Base-by-base conservation (phyloP, 1,140 invertebrate species). In the Aricia agestis region DNA sequence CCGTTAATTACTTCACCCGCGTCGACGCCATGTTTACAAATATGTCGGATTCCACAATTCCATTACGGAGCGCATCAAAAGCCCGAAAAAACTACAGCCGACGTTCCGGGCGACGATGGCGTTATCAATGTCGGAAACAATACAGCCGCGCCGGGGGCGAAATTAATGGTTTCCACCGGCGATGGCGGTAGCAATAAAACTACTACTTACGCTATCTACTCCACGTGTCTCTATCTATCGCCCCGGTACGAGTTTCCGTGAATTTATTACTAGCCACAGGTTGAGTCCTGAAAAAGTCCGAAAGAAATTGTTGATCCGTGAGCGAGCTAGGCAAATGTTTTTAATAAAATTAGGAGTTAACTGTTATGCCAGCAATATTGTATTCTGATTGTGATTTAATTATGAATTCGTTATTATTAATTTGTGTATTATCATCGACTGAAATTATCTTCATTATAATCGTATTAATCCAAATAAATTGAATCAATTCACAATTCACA, bases 121-220 rank as follows among this genome's bases (percentile, higher is more conserved):
- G 86, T 84, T 87, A 89, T 91, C 89, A 86, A 87, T 83, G 81
- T 78, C 86, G 78, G 83, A 78, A 86, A 80, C 82, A 79, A 79
- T 82, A 63, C 77, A 77, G 78, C 73, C 80, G 83, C 85, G 85
- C 85, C 84, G 81, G 71, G 78, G 76, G 74, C 82, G 72, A 77
- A 76, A 78, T 70, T 66, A 19, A 69, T 72, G 75, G 72, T 74
- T 69, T 73, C 69, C 66, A 73, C 63, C 32, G 63, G 19, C 19
- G 32, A 66, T 36, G 63, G 19, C 63, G 63, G 25, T 13, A 66
- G 45, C 45, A 52, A 52, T 52, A 52, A 52, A 52, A 52, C 45
- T 52, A 52, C 45, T 52, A 52, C 45, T 52, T 52, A 52, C 45
- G 10, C 45, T 52, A 52, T 52, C 45, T 52, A 52, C 45, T 52